Conservation (phyloP, 2,888 invertebrate genomes). For the Horisme vitalbata region DNA sequence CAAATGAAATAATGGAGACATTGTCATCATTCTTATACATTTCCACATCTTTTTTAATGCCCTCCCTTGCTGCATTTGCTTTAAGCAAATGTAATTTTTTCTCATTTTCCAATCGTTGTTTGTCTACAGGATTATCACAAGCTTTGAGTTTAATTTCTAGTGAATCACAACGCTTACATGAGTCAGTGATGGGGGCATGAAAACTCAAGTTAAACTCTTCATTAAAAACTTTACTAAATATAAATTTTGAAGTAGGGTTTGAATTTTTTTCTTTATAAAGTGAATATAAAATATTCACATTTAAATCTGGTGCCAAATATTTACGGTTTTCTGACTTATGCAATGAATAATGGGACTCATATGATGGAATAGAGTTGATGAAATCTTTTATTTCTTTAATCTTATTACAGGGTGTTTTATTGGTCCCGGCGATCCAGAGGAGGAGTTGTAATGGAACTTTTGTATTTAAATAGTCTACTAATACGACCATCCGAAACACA, state of each 20-base stretch:
- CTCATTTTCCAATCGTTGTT: constrained; percentile 4
- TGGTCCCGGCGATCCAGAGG: constrained; percentile 13
- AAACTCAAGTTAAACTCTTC: constrained; percentile 16
- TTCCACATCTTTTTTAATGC: not conserved
- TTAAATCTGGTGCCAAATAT: constrained; percentile 14
- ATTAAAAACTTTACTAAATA: constrained; percentile 17
- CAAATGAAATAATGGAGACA: constrained; percentile 25
- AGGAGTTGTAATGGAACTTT: constrained; percentile 11
- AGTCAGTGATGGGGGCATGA: constrained; percentile 15
- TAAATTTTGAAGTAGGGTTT: constrained; percentile 10
- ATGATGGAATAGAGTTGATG: constrained; percentile 15
- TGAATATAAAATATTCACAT: constrained; percentile 13
- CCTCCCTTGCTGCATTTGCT: not conserved
- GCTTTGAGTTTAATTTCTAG: constrained; percentile 14
- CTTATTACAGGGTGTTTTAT: constrained; percentile 13
- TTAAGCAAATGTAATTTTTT: not conserved
- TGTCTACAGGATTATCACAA: not conserved
- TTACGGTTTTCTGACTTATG: constrained; percentile 16
- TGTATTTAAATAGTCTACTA: constrained; percentile 14
- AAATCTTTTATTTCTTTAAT: constrained; percentile 16
- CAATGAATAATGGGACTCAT: constrained; percentile 18
- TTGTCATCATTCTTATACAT: not conserved
- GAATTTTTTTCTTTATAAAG: constrained; percentile 12
- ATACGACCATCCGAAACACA: constrained; percentile 14
- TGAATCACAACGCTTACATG: constrained; percentile 11